phyloP scores from a whole-genome alignment of 2,113 vertebrate genomes.

The Scalopus aquaticus region DNA sequence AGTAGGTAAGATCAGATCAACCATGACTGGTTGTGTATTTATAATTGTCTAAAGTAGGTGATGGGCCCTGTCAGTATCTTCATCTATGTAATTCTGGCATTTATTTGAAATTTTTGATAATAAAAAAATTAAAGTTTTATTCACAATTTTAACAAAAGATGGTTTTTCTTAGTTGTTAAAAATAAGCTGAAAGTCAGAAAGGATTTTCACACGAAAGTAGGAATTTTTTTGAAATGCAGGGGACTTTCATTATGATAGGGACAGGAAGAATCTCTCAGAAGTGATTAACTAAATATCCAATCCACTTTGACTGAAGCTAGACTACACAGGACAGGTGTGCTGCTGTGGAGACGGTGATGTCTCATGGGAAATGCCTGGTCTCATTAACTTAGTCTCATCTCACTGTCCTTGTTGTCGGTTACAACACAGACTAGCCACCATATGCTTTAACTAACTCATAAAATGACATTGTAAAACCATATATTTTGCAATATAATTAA shows the following conservation, averaged over 20 bases:
- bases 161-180: not conserved
- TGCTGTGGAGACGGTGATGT: not conserved
- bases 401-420: not conserved
- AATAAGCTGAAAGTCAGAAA: not conserved
- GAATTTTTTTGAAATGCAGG: not conserved
- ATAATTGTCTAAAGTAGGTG: not conserved
- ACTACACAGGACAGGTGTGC: not conserved
- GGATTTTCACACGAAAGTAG: not conserved
- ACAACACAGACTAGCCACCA: not conserved
- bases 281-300: not conserved
- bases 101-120: not conserved
- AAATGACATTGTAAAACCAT: not conserved
- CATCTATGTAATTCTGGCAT: not conserved
- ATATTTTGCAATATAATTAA: constrained; percentile 29
- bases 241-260: not conserved
- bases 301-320: not conserved
- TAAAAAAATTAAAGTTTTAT: not conserved
- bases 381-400: not conserved
- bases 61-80: not conserved
- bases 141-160: not conserved
- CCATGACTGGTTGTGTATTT: not conserved
- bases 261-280: not conserved
- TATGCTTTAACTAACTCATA: constrained; percentile 5
- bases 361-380: not conserved
- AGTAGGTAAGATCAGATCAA: not conserved